A percentile compares a stretch with the other conserved stretches of the same genome.
Evolutionary conservation across 2,113 vertebrate genomes (phyloP).

Genomic region (Galeopterus variegatus): DNA sequence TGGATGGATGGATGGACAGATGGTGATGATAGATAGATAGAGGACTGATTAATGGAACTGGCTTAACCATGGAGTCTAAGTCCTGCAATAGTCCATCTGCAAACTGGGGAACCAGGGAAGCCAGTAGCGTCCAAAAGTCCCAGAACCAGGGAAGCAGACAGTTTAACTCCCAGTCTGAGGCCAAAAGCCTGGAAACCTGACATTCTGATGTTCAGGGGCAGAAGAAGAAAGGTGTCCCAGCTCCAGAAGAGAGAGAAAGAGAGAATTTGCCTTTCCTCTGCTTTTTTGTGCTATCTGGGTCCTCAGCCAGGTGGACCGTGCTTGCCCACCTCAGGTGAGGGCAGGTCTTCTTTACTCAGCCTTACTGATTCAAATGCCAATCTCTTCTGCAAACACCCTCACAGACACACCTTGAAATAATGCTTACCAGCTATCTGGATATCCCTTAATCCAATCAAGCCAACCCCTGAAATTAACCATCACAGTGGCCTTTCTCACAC

Average conservation of each 20-base stretch:
- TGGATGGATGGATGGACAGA: neutral
- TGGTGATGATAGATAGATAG: neutral
- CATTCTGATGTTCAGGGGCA: neutral
- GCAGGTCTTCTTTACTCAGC: neutral
- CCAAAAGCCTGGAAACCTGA: neutral
- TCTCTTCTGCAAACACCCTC: neutral
- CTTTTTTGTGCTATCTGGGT: neutral
- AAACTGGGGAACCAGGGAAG: neutral
- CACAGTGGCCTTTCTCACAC: too few species aligned
- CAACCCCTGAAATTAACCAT: neutral
- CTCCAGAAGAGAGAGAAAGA: neutral
- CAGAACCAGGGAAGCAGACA: neutral
- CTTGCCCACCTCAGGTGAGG: too few species aligned
- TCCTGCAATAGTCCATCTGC: neutral
- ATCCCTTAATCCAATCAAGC: neutral
- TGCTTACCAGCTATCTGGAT: neutral
- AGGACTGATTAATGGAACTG: neutral
- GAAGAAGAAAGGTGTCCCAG: neutral
- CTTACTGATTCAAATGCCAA: neutral
- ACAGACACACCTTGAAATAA: neutral
- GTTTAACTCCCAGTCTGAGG: neutral
- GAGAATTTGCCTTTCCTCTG: neutral
- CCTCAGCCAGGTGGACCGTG: neutral
- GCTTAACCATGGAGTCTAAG: neutral
- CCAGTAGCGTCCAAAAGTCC: too few species aligned